phyloP scores from a whole-genome alignment of 2,113 vertebrate genomes.

The Zosterops japonicus region DNA sequence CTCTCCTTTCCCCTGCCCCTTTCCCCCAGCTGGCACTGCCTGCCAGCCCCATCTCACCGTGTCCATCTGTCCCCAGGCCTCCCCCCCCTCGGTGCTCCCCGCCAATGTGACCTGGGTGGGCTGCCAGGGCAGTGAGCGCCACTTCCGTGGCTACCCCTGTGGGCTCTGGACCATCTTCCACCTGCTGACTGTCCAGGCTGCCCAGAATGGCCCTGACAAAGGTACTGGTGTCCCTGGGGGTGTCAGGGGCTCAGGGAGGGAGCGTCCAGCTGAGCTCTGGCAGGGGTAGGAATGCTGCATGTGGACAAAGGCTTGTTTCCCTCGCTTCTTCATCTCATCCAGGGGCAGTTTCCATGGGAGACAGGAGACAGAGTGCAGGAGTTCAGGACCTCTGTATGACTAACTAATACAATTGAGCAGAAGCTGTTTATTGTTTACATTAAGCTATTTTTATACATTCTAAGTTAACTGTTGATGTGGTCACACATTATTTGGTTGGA shows the following conservation, averaged over 20 bases:
- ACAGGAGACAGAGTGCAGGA: not conserved
- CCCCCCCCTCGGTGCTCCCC: constrained; percentile 60
- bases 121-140: constrained; percentile 85
- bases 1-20: not conserved
- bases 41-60: rapidly evolving
- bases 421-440: too few species aligned
- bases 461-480: too few species aligned
- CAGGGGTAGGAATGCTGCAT: rapidly evolving
- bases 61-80: not conserved
- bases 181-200: constrained; percentile 85
- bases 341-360: rapidly evolving
- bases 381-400: too few species aligned
- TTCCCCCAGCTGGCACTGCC: not conserved
- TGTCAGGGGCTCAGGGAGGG: rapidly evolving
- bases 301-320: not conserved
- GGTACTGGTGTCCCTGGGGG: not conserved
- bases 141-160: constrained; percentile 87
- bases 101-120: constrained; percentile 83
- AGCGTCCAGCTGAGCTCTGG: too few species aligned
- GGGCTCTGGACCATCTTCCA: constrained; percentile 93
- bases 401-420: too few species aligned
- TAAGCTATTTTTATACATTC: too few species aligned
- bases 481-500: too few species aligned
- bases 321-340: not conserved
- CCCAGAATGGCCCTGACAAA: not conserved